Base-by-base conservation (phyloP, 2,888 invertebrate species). In the Octodonta nipae region DNA sequence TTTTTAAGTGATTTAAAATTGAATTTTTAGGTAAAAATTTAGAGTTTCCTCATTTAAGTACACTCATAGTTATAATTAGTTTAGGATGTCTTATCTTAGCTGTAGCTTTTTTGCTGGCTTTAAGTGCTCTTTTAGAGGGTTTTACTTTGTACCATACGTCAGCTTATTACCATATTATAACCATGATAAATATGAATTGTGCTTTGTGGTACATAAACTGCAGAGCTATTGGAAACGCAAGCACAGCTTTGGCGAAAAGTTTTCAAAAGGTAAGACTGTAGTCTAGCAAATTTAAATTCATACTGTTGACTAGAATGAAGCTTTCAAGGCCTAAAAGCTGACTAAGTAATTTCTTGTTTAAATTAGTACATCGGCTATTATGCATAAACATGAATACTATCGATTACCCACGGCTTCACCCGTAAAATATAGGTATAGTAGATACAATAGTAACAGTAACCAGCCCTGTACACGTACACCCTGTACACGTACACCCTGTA, bases 131-230 rank as follows among this genome's bases (percentile, higher is more conserved):
- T 8, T 50, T 77, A 35, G 75, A 75, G 27, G 77, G 76, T 1
- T 78, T 74, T 51, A 66, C 71, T 3, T 50, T 77, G 7, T 67
- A 68, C 49, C 77, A 77, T 44, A 77, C 76, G 0, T 56, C 59
- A 2, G 73, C 72, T 0, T 74, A 74, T 48, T 70, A 70, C 47
- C 78, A 78, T 44, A 75, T 77, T 27, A 72, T 77, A 16, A 76
- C 69, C 0, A 77, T 75, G 73, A 73, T 77, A 30, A 78, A 78
- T 45, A 78, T 78, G 78, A 77, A 76, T 50, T 75, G 75, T 38
- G 75, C 76, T 0, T 60, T 78, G 2, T 77, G 77, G 77, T 77
- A 74, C 46, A 77, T 77, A 33, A 78, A 77, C 51, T 75, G 75
- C 37, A 66, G 71, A 47, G 77, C 71, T 2, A 73, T 77, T 35